A percentile compares a stretch with the other conserved stretches of the same genome.
Conservation (phyloP, 2,113 vertebrate species). For the Carollia perspicillata region DNA sequence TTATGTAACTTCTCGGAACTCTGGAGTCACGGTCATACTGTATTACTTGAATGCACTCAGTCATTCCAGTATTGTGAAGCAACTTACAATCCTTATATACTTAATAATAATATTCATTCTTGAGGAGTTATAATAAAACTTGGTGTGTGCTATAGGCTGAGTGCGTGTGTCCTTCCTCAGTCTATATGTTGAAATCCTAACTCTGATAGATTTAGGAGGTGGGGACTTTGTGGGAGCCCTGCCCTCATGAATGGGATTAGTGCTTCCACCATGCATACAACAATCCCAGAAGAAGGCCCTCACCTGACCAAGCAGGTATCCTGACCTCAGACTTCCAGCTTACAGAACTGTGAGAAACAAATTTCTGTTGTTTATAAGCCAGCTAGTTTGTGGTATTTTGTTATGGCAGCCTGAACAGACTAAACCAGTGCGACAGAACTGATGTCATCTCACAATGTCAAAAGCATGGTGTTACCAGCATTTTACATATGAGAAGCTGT, state of each 20-base stretch:
- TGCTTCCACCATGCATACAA: neutral
- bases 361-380: neutral
- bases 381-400: neutral
- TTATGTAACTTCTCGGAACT: neutral
- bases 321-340: neutral
- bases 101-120: neutral
- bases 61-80: neutral
- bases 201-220: neutral
- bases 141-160: neutral
- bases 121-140: neutral
- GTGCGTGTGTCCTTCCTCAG: neutral
- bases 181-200: neutral
- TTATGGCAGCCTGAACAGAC: neutral
- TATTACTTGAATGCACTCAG: neutral
- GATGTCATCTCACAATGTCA: neutral
- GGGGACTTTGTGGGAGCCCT: neutral
- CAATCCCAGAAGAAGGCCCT: neutral
- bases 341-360: neutral
- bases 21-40: neutral
- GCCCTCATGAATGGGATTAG: neutral
- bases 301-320: neutral
- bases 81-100: neutral
- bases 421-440: neutral
- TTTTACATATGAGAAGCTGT: neutral
- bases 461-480: neutral